phyloP scores from a whole-genome alignment of 2,888 invertebrate species.

The Tuta absoluta region DNA sequence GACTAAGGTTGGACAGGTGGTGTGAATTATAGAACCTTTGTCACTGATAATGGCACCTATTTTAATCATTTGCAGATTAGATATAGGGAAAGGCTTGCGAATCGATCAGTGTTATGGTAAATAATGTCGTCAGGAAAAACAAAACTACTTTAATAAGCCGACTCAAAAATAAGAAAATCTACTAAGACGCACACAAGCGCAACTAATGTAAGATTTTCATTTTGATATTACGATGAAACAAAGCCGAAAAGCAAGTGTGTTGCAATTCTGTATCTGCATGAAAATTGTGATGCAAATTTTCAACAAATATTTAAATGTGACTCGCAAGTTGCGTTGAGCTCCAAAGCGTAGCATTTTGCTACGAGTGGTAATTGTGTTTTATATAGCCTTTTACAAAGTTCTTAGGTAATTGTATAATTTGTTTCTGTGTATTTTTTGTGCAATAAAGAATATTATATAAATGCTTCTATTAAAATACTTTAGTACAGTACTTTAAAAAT shows the following conservation, averaged over 20 bases:
- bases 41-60: slow-evolving; percentile 10
- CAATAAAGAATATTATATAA: no score
- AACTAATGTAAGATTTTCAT: not conserved
- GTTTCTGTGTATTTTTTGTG: no score
- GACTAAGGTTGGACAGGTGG: not conserved
- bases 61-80: not conserved
- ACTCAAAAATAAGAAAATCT: not conserved
- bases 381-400: not conserved
- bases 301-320: not conserved
- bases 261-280: not conserved
- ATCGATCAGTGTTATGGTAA: no score
- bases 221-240: not conserved
- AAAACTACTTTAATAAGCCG: no score
- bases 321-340: not conserved
- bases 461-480: no score
- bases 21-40: slow-evolving; percentile 10
- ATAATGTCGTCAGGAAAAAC: no score
- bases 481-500: no score
- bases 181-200: not conserved
- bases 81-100: no score
- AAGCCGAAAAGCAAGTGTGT: not conserved
- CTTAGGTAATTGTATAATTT: no score
- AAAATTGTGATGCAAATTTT: not conserved
- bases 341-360: slow-evolving; percentile 18
- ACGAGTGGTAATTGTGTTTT: not conserved